Conservation (phyloP, 2,888 invertebrate species). For the Xestia c-nigrum region DNA sequence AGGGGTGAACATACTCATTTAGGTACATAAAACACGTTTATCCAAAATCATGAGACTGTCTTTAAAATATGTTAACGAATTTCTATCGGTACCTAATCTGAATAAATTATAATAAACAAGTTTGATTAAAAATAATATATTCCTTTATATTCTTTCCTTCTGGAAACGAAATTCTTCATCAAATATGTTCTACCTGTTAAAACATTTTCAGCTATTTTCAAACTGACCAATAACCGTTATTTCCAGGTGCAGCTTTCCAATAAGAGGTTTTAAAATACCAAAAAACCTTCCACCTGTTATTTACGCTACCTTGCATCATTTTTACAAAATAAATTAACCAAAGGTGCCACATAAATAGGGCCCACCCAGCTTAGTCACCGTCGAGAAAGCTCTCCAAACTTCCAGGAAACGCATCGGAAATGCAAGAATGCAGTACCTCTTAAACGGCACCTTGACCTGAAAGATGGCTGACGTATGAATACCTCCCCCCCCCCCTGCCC, state of each 20-base stretch:
- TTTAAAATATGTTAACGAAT: slow-evolving; percentile 1
- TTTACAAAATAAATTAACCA: background rate
- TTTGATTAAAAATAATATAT: slow-evolving; percentile 21
- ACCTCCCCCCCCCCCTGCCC: background rate
- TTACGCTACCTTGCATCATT: background rate
- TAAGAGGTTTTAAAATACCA: background rate
- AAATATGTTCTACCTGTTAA: background rate
- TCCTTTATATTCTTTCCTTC: background rate
- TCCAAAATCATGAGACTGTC: background rate
- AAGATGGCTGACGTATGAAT: slow-evolving; percentile 10
- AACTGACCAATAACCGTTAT: background rate
- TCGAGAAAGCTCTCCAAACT: slow-evolving; percentile 26
- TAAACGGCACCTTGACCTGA: slow-evolving; percentile 48
- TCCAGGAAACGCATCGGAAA: slow-evolving; percentile 49
- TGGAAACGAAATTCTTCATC: background rate
- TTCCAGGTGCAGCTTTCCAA: background rate
- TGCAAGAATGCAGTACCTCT: slow-evolving; percentile 43
- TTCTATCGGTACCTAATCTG: background rate
- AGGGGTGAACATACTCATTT: slow-evolving; percentile 31
- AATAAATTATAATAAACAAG: slow-evolving; percentile 18
- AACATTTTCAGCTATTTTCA: background rate
- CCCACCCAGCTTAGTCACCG: slow-evolving; percentile 9
- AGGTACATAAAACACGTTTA: background rate
- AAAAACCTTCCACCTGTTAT: background rate
- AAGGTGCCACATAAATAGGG: slow-evolving; percentile 3